These are phyloP conservation scores for Arctia plantaginis DNA, from an alignment of 2,888 invertebrate species.

Conservation along the genomic window DNA sequence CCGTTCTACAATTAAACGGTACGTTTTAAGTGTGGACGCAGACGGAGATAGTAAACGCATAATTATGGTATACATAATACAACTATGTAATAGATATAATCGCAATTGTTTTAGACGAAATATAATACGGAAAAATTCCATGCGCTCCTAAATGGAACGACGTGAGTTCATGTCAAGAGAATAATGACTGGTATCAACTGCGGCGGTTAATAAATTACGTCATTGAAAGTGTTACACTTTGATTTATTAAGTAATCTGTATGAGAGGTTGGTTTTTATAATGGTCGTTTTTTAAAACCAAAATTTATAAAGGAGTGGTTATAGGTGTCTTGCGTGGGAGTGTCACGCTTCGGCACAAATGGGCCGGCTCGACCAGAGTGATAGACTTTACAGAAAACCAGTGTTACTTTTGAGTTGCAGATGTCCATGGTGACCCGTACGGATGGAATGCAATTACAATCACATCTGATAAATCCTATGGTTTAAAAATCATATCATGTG, in stretches of 20 bases:
- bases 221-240: slow-evolving; percentile 4
- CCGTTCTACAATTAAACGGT: slow-evolving; percentile 38
- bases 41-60: slow-evolving; percentile 3
- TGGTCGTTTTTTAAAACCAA: neutral
- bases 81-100: slow-evolving; percentile 16
- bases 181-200: slow-evolving; percentile 2
- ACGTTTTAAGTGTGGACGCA: slow-evolving; percentile 4
- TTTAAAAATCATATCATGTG: no score
- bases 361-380: no score
- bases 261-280: slow-evolving; percentile 2
- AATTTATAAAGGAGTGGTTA: neutral
- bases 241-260: neutral
- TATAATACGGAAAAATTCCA: neutral
- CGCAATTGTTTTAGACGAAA: slow-evolving; percentile 13
- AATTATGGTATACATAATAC: slow-evolving; percentile 18
- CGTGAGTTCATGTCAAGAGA: neutral
- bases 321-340: no score
- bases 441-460: no score
- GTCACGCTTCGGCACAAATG: no score
- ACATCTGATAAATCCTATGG: no score
- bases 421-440: no score
- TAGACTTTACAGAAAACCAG: no score
- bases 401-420: no score
- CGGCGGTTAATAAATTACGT: slow-evolving; percentile 4
- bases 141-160: neutral